phyloP scores from a whole-genome alignment of 1,140 invertebrate genomes.

The Leptopilina boulardi region DNA sequence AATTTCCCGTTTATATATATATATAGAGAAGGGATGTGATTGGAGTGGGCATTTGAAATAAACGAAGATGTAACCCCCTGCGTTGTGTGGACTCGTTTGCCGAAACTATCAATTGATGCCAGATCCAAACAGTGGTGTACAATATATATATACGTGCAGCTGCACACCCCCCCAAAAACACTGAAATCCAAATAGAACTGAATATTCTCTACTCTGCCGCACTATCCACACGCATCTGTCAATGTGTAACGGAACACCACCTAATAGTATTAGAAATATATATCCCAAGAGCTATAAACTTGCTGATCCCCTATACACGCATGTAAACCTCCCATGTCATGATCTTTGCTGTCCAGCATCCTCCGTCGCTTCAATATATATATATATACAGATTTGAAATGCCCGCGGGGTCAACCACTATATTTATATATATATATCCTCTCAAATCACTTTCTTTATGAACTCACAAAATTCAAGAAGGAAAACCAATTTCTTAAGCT shows the following conservation, averaged over 20 bases:
- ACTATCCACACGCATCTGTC: conserved; percentile 70
- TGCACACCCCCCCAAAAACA: conserved; percentile 54
- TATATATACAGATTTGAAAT: not conserved
- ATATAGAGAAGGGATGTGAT: not conserved
- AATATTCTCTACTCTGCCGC: conserved; percentile 48
- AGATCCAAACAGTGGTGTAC: conserved; percentile 53
- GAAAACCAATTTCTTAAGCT: conserved; percentile 14
- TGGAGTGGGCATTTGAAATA: not conserved
- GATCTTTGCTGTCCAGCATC: not conserved
- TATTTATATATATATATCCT: not conserved
- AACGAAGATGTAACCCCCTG: conserved; percentile 28
- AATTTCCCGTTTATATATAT: not conserved
- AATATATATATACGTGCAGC: conserved; percentile 50
- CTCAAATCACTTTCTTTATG: not conserved
- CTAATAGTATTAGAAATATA: conserved; percentile 74
- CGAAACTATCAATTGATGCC: conserved; percentile 62
- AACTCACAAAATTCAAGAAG: not conserved
- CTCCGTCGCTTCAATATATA: conserved; percentile 3
- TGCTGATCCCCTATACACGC: conserved; percentile 46
- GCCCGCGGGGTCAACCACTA: conserved; percentile 11
- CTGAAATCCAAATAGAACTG: conserved; percentile 63
- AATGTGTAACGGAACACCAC: conserved; percentile 72
- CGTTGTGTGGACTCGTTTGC: conserved; percentile 54
- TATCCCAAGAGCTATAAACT: conserved; percentile 44
- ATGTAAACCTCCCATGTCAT: conserved; percentile 33